Conservation (phyloP, 1,140 invertebrate species). For the Branchinecta lynchi region DNA sequence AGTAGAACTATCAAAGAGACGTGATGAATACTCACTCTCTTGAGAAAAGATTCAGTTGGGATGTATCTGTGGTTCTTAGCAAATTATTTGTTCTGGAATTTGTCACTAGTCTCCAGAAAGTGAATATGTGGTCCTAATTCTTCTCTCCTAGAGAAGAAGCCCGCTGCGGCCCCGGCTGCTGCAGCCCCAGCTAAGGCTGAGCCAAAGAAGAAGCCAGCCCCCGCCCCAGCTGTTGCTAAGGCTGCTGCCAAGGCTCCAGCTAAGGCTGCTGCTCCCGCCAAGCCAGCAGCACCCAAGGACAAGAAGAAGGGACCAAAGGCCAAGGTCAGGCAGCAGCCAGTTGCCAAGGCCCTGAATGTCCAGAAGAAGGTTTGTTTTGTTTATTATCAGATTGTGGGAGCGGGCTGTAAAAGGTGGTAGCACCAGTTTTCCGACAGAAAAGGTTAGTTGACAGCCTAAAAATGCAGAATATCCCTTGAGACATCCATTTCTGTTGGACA, state of each 20-base stretch:
- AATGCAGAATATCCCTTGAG: background rate
- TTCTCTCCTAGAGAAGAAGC: conserved; percentile 19
- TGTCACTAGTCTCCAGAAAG: too few relatives aligned
- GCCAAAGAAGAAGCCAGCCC: conserved; percentile 28
- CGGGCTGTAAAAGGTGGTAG: background rate
- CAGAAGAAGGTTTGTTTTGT: conserved; percentile 52
- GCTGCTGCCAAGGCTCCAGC: conserved; percentile 22
- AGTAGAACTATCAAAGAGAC: background rate
- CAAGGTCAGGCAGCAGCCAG: conserved; percentile 26
- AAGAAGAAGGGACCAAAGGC: conserved; percentile 27
- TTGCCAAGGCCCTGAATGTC: conserved; percentile 46
- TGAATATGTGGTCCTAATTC: background rate
- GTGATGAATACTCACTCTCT: background rate
- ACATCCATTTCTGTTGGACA: background rate
- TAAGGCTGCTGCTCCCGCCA: conserved; percentile 17
- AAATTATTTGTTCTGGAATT: background rate
- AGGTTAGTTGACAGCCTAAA: background rate
- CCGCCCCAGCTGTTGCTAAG: conserved; percentile 29
- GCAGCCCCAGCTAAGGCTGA: conserved; percentile 26
- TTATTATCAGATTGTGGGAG: conserved; percentile 10
- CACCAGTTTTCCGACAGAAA: background rate
- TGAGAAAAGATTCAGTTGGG: background rate
- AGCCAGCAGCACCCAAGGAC: conserved; percentile 22
- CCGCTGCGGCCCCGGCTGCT: conserved; percentile 29
- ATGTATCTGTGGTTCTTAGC: background rate